These are phyloP conservation scores for Dendrolimus kikuchii DNA, from an alignment of 1,140 invertebrate genomes.

Conservation along the genomic window DNA sequence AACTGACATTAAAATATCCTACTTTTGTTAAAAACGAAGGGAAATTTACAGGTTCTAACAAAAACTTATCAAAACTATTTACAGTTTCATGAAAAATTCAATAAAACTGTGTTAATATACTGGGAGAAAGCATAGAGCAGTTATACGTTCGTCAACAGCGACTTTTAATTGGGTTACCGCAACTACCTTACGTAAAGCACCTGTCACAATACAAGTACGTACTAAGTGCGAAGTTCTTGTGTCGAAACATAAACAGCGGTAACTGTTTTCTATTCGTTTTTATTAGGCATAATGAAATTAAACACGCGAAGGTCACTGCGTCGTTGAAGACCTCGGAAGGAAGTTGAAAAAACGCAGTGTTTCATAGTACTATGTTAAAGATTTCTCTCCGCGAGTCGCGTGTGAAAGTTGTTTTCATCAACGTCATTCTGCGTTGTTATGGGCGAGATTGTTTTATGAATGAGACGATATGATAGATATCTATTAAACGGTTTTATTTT, in stretches of 20 bases:
- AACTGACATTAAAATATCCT: too few species aligned
- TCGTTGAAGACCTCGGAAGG: constrained; percentile 25
- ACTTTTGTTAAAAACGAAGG: too few species aligned
- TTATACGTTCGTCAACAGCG: constrained; percentile 9
- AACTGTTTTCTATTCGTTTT: constrained; percentile 24
- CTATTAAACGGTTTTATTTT: too few species aligned
- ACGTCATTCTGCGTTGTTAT: constrained; percentile 10
- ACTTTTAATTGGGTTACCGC: constrained; percentile 37
- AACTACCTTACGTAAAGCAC: constrained; percentile 52
- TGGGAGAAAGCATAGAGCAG: too few species aligned
- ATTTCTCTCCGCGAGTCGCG: constrained; percentile 38
- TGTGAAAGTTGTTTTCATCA: constrained; percentile 56
- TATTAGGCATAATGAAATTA: constrained; percentile 5
- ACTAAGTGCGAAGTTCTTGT: constrained; percentile 24
- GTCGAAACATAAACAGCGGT: constrained; percentile 33
- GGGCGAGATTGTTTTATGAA: too few species aligned
- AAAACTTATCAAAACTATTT: too few species aligned
- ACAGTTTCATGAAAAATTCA: too few species aligned
- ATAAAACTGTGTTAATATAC: too few species aligned
- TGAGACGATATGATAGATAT: too few species aligned
- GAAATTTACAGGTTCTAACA: too few species aligned
- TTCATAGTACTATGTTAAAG: constrained; percentile 18
- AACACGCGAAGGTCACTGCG: constrained; percentile 25
- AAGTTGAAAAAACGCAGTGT: constrained; percentile 12
- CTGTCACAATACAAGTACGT: constrained; percentile 44